Conservation (phyloP, 1,140 invertebrate genomes). For the Elysia chlorotica region DNA sequence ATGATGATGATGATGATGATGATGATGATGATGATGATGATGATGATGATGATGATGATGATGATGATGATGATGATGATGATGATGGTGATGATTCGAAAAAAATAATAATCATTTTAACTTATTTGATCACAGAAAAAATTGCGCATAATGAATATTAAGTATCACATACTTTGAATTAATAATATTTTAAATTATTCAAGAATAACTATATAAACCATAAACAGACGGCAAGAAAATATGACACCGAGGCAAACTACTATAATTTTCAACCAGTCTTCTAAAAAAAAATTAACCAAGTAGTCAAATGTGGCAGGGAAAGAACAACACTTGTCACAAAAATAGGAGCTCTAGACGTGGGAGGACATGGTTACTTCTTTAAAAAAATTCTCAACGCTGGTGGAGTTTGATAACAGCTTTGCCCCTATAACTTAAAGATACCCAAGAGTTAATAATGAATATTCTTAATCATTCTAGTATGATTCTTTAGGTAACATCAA, state of each 20-base stretch:
- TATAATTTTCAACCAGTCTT: neutral
- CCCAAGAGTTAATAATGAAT: no score
- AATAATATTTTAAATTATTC: no score
- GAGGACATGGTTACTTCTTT: neutral
- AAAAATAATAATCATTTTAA: neutral
- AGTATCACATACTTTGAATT: neutral
- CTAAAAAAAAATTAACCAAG: neutral
- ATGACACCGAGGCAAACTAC: neutral
- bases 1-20: neutral
- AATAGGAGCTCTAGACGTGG: neutral
- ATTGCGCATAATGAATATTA: neutral
- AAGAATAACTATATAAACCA: no score
- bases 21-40: neutral
- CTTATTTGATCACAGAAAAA: neutral
- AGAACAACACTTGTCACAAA: neutral
- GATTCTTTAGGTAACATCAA: no score
- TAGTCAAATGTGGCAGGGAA: neutral
- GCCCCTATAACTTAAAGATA: no score
- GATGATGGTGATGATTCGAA: neutral
- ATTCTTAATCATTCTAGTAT: no score
- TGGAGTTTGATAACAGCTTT: no score
- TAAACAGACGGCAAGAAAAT: neutral
- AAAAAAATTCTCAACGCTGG: neutral
- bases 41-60: conserved; percentile 10
- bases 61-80: conserved; percentile 5